A percentile compares a stretch with the other conserved stretches of the same genome.
Conservation (phyloP, 2,888 invertebrate genomes). For the Eristalis arbustorum region DNA sequence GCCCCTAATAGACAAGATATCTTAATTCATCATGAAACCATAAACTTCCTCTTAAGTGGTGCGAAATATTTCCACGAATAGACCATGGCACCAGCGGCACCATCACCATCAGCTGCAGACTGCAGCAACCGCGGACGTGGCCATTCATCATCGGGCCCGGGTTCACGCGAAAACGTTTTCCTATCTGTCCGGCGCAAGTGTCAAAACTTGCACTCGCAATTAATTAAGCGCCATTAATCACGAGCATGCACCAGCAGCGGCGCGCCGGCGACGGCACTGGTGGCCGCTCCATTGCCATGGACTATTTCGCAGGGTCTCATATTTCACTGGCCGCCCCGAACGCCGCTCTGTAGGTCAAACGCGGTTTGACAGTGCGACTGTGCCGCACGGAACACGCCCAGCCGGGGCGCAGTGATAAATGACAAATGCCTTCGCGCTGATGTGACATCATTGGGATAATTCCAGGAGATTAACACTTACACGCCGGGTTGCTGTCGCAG, state of each 20-base stretch:
- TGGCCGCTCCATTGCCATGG: conserved; percentile 42
- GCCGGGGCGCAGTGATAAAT: conserved; percentile 25
- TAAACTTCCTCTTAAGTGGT: conserved; percentile 51
- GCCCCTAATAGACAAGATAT: conserved; percentile 41
- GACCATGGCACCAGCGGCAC: neutral
- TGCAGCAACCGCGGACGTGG: conserved; percentile 1
- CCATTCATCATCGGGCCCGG: conserved; percentile 40
- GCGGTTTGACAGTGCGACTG: neutral
- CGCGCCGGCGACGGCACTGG: neutral
- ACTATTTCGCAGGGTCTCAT: conserved; percentile 58
- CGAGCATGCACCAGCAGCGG: conserved; percentile 7
- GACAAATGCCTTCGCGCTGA: conserved; percentile 21
- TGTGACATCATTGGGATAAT: conserved; percentile 46
- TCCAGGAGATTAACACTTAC: conserved; percentile 33
- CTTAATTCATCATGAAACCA: conserved; percentile 63
- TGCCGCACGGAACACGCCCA: conserved; percentile 6
- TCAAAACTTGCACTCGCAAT: conserved; percentile 60
- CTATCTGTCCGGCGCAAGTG: conserved; percentile 42
- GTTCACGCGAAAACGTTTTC: conserved; percentile 32
- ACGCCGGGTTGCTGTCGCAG: neutral
- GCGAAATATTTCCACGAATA: conserved; percentile 52
- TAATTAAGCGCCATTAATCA: conserved; percentile 67
- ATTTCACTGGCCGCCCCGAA: conserved; percentile 40
- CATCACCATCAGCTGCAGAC: neutral
- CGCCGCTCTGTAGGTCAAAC: conserved; percentile 43